Base-by-base conservation (phyloP, 2,797 vertebrate species). In the Pipistrellus pipistrellus region DNA sequence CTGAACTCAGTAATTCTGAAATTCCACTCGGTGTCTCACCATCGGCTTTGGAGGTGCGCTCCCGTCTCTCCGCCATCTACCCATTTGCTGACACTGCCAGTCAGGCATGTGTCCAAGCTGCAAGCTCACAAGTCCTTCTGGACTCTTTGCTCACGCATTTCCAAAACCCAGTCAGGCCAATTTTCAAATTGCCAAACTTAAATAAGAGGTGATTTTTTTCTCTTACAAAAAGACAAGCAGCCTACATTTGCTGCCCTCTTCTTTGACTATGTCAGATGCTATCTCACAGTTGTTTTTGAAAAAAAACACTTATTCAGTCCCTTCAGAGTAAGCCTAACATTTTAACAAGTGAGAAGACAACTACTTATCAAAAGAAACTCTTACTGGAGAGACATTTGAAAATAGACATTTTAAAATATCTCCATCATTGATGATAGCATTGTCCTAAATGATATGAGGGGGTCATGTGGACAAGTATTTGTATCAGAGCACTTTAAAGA, bases 251-350 rank as follows among this genome's bases (percentile, higher is more conserved):
- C 48, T 80, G 59, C 66, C 83, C 81, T 94, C 88, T 84, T 53
- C 62, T 75, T 83, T 64, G 86, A 84, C 32, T 3, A 2, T 51
- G 69, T 86, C 17, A 6, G 35, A 59, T 41, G 66, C 62, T 88
- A 51, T 23, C 85, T 88, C 32, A 23, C 32, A 83, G 83, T n/a
- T 85, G 32, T 75, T 90, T 87, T 69, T 78, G 17, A 55, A 75
- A 92, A 73, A 90, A 46, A 51, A 30, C 32, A 78, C 27, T 72
- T 46, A 55, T 23, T 88, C 57, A 77, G 10, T 86, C 11, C 27
- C 27, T 73, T 94, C 76, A 73, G 77, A 80, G 95, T 94, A 78
- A 87, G 89, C 83, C 51, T 88, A 91, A 88, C 48, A 91, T 84
- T 94, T 93, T 90, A 93, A 85, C 53, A 48, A 87, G 9, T 62